These are phyloP conservation scores for Drosophila cognata DNA, from an alignment of 2,888 invertebrate species.

Conservation along the genomic window DNA sequence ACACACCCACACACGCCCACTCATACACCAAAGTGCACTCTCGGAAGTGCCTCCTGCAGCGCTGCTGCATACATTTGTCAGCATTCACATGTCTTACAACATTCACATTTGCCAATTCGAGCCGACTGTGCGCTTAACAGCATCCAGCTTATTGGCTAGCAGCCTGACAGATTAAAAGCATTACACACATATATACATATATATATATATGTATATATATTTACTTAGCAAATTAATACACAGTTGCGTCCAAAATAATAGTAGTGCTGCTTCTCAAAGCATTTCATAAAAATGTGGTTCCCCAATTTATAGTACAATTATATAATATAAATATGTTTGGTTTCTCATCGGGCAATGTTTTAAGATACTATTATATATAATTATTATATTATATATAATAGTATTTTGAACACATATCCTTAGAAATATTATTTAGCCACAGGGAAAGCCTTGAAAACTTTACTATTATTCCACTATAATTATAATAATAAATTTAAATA, in stretches of 20 bases:
- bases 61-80: constrained; percentile 37
- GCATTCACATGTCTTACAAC: constrained; percentile 14
- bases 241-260: not conserved
- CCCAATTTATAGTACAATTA: too few relatives aligned
- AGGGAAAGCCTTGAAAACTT: too few relatives aligned
- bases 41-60: constrained; percentile 22
- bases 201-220: not conserved
- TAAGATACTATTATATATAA: not conserved
- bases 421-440: not conserved
- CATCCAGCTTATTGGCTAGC: constrained; percentile 22
- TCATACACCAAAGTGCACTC: constrained; percentile 28
- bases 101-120: constrained; percentile 44
- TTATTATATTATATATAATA: not conserved
- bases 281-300: too few relatives aligned
- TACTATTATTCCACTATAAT: not conserved
- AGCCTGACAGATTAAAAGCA: not conserved
- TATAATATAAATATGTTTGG: not conserved
- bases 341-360: not conserved
- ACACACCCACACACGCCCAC: constrained; percentile 1
- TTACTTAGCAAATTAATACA: not conserved
- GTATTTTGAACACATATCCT: too few relatives aligned
- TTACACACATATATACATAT: not conserved
- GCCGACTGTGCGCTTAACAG: constrained; percentile 14
- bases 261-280: not conserved
- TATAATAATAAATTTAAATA: not conserved